Conservation (phyloP, 2,113 vertebrate species). For the Colossoma macropomum region DNA sequence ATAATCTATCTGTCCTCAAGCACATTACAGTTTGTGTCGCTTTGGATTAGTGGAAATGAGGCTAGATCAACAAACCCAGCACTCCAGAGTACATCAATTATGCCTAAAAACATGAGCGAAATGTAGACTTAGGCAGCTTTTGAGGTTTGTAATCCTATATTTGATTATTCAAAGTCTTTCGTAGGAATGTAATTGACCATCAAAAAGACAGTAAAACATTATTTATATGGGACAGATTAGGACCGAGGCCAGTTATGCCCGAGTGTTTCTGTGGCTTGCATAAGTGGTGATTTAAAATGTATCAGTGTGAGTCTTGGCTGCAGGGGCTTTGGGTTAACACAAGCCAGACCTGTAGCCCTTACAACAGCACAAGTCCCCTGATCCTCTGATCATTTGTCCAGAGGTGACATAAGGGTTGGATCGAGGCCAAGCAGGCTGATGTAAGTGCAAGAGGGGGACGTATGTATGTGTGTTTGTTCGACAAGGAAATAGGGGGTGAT, state of each 20-base stretch:
- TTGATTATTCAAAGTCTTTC: slow-evolving; percentile 9
- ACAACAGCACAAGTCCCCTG: slow-evolving; percentile 35
- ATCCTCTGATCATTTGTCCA: slow-evolving; percentile 58
- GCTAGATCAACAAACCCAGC: not conserved
- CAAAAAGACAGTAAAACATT: slow-evolving; percentile 17
- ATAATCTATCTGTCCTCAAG: not conserved
- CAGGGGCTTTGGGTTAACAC: slow-evolving; percentile 33
- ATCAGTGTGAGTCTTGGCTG: slow-evolving; percentile 35
- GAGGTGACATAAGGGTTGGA: slow-evolving; percentile 49
- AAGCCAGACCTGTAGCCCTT: slow-evolving; percentile 46
- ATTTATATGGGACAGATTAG: slow-evolving; percentile 9
- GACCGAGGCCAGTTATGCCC: slow-evolving; percentile 1
- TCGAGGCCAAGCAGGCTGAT: slow-evolving; percentile 48
- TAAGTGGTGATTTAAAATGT: slow-evolving; percentile 38
- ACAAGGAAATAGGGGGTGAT: slow-evolving; percentile 33
- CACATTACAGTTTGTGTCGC: not conserved
- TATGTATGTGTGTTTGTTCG: not conserved
- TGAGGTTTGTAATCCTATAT: slow-evolving; percentile 11
- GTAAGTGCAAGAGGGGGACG: slow-evolving; percentile 23
- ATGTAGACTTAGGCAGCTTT: not conserved
- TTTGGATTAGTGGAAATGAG: not conserved
- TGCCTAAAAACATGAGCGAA: slow-evolving; percentile 9
- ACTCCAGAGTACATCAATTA: not conserved
- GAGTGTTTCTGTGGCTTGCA: slow-evolving; percentile 27
- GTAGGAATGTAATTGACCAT: slow-evolving; percentile 23